phyloP scores from a whole-genome alignment of 2,888 invertebrate genomes.

The Strigamia transsilvanica region DNA sequence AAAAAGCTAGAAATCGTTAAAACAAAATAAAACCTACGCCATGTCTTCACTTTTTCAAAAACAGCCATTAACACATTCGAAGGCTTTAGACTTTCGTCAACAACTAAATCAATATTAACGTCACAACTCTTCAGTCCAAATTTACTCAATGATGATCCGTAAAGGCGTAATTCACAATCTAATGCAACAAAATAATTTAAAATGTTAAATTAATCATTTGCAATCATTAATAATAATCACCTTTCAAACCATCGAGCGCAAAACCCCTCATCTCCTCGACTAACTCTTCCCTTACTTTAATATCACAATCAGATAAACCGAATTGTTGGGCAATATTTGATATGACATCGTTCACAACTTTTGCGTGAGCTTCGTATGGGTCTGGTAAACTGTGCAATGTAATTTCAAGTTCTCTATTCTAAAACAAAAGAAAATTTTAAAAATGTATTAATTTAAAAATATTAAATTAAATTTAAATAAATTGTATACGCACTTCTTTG shows the following conservation, averaged over 20 bases:
- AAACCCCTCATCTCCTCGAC: slow-evolving; percentile 59
- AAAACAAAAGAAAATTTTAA: slow-evolving; percentile 23
- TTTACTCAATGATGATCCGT: slow-evolving; percentile 65
- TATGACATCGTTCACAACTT: slow-evolving; percentile 60
- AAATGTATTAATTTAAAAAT: not conserved
- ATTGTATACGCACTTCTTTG: not conserved
- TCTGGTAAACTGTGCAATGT: slow-evolving; percentile 60
- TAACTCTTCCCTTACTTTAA: slow-evolving; percentile 59
- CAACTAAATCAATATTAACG: slow-evolving; percentile 64
- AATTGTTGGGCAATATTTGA: slow-evolving; percentile 59
- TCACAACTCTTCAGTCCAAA: slow-evolving; percentile 65
- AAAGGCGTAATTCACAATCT: slow-evolving; percentile 61
- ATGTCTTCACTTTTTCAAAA: slow-evolving; percentile 55
- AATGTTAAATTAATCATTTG: not conserved
- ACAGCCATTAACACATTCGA: slow-evolving; percentile 58
- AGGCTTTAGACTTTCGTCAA: slow-evolving; percentile 57
- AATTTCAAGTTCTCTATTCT: slow-evolving; percentile 60
- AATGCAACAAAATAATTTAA: slow-evolving; percentile 15
- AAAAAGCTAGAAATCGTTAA: not conserved
- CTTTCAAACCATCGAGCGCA: slow-evolving; percentile 52
- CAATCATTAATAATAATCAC: not conserved
- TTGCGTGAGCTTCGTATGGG: slow-evolving; percentile 61
- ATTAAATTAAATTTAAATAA: not conserved
- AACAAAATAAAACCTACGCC: slow-evolving; percentile 48
- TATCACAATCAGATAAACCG: slow-evolving; percentile 61